Conservation (phyloP, 1,140 invertebrate genomes). For the Bombus sibiricus region DNA sequence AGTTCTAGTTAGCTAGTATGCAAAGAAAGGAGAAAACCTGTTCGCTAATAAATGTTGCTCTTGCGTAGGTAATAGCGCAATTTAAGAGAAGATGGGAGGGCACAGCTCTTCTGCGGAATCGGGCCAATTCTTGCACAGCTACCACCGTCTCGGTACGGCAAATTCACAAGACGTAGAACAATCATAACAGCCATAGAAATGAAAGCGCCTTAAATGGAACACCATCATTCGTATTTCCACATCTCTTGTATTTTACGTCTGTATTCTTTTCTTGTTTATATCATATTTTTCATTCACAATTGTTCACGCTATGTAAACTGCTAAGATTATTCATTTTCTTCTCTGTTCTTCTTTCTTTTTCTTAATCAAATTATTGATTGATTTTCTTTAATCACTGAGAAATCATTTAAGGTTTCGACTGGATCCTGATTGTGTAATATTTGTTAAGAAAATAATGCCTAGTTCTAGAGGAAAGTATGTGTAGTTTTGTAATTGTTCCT, state of each 20-base stretch:
- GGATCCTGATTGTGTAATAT: neutral
- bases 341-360: neutral
- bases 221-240: neutral
- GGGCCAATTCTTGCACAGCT: slow-evolving; percentile 91
- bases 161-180: slow-evolving; percentile 38
- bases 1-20: neutral
- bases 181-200: neutral
- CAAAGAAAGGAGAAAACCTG: neutral
- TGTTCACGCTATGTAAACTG: neutral
- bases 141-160: slow-evolving; percentile 91
- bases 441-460: neutral
- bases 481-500: neutral
- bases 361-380: neutral
- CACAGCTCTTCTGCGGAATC: slow-evolving; percentile 86
- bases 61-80: slow-evolving; percentile 87
- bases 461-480: too few species aligned
- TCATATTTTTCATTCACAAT: neutral
- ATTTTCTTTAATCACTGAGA: neutral
- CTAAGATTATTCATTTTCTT: neutral
- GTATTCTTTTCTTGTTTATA: neutral
- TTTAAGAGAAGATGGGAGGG: slow-evolving; percentile 90
- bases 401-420: neutral
- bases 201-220: slow-evolving; percentile 12
- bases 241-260: neutral
- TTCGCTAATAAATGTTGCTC: slow-evolving; percentile 39